These are phyloP conservation scores for Notoglanidium macrostoma DNA, from an alignment of 2,797 vertebrate species.

Conservation along the genomic window DNA sequence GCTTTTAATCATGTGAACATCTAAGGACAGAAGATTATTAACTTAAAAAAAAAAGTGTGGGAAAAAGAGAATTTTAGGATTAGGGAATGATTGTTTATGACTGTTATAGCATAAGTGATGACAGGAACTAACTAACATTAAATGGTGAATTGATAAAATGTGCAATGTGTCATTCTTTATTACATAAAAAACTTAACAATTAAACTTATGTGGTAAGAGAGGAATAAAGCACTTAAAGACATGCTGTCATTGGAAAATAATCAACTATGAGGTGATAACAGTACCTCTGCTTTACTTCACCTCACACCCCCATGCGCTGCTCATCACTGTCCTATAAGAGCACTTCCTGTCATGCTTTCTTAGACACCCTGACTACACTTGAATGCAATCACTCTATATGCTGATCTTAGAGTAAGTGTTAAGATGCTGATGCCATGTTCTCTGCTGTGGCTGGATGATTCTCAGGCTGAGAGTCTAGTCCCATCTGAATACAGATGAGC, in stretches of 20 bases:
- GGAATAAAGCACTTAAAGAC: background rate
- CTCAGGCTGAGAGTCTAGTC: constrained; percentile 38
- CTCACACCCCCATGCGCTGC: background rate
- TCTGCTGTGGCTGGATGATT: constrained; percentile 24
- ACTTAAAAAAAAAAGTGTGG: background rate
- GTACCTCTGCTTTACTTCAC: background rate
- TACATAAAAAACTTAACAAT: background rate
- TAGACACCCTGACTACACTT: constrained; percentile 36
- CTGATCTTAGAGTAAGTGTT: constrained; percentile 32
- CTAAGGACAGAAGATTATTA: background rate
- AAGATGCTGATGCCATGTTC: constrained; percentile 46
- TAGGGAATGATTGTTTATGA: background rate
- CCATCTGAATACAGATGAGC: constrained; percentile 47
- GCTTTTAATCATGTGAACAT: background rate
- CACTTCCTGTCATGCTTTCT: background rate
- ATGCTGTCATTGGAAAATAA: background rate
- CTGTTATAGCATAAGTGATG: background rate
- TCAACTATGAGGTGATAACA: background rate
- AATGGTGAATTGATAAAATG: background rate
- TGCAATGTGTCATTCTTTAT: background rate
- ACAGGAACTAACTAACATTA: background rate
- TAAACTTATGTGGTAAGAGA: background rate
- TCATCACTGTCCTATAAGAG: background rate
- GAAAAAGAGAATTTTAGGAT: background rate
- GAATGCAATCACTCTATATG: constrained; percentile 39